Evolutionary conservation across 2,888 invertebrate genomes (phyloP).

Genomic region (Drosophila austrosaltans): DNA sequence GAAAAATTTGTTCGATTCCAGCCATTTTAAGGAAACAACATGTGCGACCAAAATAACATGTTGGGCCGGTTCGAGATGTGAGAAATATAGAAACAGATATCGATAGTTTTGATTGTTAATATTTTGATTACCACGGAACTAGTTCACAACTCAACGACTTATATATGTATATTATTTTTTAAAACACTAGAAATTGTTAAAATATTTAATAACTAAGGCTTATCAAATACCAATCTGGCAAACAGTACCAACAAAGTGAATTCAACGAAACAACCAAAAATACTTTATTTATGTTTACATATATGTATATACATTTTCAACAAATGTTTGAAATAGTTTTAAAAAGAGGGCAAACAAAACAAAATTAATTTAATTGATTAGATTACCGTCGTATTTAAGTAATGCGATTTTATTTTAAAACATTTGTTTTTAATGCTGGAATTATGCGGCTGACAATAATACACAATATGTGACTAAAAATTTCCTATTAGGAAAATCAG

Average conservation of each 20-base stretch:
- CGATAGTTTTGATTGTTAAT: background rate
- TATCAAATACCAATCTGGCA: background rate
- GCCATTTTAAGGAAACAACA: constrained; percentile 51
- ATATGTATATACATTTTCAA: constrained; percentile 10
- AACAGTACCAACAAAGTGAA: background rate
- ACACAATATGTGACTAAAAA: constrained; percentile 7
- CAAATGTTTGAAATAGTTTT: background rate
- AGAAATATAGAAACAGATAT: background rate
- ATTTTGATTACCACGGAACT: background rate
- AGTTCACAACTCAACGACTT: background rate
- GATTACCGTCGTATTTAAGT: constrained; percentile 1
- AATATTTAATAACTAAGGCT: background rate
- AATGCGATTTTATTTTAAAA: constrained; percentile 1
- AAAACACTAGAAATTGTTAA: background rate
- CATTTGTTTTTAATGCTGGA: constrained; percentile 11
- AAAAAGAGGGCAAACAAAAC: background rate
- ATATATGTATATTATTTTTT: background rate
- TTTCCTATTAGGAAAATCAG: constrained; percentile 32
- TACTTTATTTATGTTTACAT: constrained; percentile 9
- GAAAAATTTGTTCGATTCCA: constrained; percentile 30
- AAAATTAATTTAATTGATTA: background rate
- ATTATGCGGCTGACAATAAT: constrained; percentile 7
- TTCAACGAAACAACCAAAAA: constrained; percentile 2
- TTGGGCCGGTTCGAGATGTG: background rate
- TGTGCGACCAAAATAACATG: constrained; percentile 30